Percentiles rank a stretch among this genome's conserved stretches.
These are phyloP conservation scores for Smutsia gigantea DNA, from an alignment of 2,797 vertebrate species.

Conservation along the genomic window DNA sequence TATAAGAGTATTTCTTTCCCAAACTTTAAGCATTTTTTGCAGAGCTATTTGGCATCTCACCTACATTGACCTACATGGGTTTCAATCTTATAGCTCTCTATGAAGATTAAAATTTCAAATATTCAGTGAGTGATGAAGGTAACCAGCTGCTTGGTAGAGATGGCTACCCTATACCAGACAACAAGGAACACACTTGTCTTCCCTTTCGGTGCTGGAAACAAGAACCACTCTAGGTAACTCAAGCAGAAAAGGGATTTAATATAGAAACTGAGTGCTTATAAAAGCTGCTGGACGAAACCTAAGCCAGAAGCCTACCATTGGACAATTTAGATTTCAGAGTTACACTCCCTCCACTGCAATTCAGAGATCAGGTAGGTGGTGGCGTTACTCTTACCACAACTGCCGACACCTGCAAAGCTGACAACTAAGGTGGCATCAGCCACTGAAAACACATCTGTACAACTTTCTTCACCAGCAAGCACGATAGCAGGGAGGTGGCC, in stretches of 20 bases:
- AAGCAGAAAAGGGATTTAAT: neutral
- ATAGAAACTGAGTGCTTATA: neutral
- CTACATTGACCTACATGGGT: neutral
- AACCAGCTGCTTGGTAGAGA: neutral
- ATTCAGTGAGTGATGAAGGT: neutral
- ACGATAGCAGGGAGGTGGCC: neutral
- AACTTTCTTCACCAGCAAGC: neutral
- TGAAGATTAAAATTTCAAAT: neutral
- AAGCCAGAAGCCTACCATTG: neutral
- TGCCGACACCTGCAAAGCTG: neutral
- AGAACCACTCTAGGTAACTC: neutral
- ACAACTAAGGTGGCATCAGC: neutral
- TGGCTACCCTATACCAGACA: neutral
- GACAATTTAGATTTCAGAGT: neutral
- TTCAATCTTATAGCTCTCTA: neutral
- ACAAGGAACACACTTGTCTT: neutral
- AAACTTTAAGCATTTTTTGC: neutral
- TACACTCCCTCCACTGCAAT: neutral
- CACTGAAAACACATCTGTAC: neutral
- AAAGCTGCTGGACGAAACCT: neutral
- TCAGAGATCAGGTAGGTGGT: neutral
- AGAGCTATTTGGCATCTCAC: neutral
- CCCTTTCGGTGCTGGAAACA: neutral
- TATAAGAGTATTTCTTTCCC: neutral
- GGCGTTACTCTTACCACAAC: neutral